Evolutionary conservation across 1,140 invertebrate genomes (phyloP).

Genomic region (Ruditapes philippinarum): DNA sequence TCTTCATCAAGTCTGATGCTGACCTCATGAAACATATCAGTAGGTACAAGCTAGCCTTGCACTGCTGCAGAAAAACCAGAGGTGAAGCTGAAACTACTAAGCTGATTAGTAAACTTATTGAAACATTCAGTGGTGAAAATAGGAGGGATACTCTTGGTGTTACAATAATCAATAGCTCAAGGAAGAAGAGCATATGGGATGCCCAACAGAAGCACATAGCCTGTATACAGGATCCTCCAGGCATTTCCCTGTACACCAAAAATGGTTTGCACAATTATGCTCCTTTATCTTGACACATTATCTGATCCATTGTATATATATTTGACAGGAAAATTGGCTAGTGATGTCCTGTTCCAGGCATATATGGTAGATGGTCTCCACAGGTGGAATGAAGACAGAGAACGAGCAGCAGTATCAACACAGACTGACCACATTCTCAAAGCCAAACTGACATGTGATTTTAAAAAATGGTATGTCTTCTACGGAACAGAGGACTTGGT

Average conservation of each 20-base stretch:
- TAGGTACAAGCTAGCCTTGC: constrained; percentile 58
- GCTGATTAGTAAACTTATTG: constrained; percentile 20
- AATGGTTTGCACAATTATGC: constrained; percentile 74
- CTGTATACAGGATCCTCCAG: constrained; percentile 75
- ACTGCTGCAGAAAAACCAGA: constrained; percentile 71
- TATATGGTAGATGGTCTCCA: constrained; percentile 68
- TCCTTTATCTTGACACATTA: neutral
- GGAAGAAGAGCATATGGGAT: constrained; percentile 66
- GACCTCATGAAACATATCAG: constrained; percentile 45
- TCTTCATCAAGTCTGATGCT: constrained; percentile 42
- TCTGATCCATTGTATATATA: neutral
- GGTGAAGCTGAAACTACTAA: constrained; percentile 45
- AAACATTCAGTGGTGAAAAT: neutral
- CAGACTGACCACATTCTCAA: too few relatives aligned
- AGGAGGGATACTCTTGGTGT: constrained; percentile 69
- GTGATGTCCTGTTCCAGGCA: constrained; percentile 63
- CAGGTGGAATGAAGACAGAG: constrained; percentile 66
- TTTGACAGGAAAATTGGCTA: constrained; percentile 64
- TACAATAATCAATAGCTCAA: constrained; percentile 58
- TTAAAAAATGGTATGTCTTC: neutral
- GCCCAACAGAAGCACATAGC: constrained; percentile 69
- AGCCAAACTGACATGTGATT: constrained; percentile 8
- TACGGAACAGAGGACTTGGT: constrained; percentile 34
- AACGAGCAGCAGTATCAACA: neutral
- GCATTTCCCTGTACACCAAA: neutral